Evolutionary conservation across 2,797 vertebrate species (phyloP).

Genomic region (Meda fulgida): DNA sequence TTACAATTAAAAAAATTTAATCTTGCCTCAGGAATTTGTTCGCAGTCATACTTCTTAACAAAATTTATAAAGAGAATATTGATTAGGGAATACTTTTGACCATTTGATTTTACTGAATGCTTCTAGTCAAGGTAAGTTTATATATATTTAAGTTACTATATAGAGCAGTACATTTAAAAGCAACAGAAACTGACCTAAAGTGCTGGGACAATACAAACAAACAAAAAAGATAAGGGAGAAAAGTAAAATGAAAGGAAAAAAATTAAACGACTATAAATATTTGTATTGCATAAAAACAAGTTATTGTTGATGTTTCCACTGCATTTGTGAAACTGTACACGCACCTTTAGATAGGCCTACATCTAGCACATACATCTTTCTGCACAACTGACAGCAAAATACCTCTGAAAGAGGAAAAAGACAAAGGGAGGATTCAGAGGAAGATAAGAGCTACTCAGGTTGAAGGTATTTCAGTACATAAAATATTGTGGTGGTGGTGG

Average conservation of each 20-base stretch:
- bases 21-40: neutral
- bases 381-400: neutral
- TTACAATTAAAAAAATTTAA: neutral
- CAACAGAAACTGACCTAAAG: neutral
- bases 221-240: neutral
- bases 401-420: conserved; percentile 1
- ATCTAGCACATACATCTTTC: neutral
- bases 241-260: neutral
- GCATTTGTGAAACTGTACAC: neutral
- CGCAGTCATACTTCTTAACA: neutral
- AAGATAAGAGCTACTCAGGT: neutral
- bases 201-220: neutral
- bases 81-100: neutral
- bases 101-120: neutral
- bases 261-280: neutral
- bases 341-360: neutral
- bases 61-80: neutral
- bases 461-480: neutral
- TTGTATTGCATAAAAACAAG: neutral
- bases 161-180: neutral
- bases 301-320: neutral
- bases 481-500: neutral
- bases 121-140: neutral
- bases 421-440: neutral
- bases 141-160: too few species aligned